Base-by-base conservation (phyloP, 30 jellyfish, hydroid and myxozoan species). In the Chironex yamaguchii region DNA sequence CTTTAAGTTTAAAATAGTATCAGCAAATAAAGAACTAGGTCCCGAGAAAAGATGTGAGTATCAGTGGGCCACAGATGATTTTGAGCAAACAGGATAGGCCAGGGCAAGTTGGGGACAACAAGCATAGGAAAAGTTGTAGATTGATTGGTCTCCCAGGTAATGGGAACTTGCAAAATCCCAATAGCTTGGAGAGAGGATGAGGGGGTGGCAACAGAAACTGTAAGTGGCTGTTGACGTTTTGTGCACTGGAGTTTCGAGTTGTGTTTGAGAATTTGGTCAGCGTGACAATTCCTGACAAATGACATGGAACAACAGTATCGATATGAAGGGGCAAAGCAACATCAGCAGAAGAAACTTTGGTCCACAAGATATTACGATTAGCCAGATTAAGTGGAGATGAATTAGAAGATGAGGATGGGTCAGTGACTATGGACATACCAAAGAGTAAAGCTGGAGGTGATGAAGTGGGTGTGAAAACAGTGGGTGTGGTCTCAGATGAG, bases 261-360 rank as follows among this genome's bases (percentile, higher is more conserved):
- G 2, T 0, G 3, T 65, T 6, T 54, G 25, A 3, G 3, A 3
- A 54, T 20, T 27, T 54, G 22, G 21, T 54, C 71, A 6, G 71
- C 71, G 25, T 54, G 71, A 54, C 25, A 3, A n/a, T 54, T 6
- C 31, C 71, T 54, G 4, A 54, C 23, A 9, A 54, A 20, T 9
- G 23, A 54, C 21, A 54, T 31, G 25, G 71, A 54, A 31, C 71
- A 54, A 54, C 71, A 54, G 52, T 75, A n/a, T n/a, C n/a, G n/a
- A n/a, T n/a, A n/a, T n/a, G n/a, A n/a, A n/a, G n/a, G n/a, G n/a
- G n/a, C n/a, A n/a, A n/a, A n/a, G n/a, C n/a, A n/a, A n/a, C n/a
- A n/a, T 84, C 91, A 14, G 84, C 91, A 0, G 91, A 81, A n/a
- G 91, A 26, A 49, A 65, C 84, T 1, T 27, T 11, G 2, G 62